Base-by-base conservation (phyloP, 2,888 invertebrate genomes). In the Sinopyrophorus schimmeli region DNA sequence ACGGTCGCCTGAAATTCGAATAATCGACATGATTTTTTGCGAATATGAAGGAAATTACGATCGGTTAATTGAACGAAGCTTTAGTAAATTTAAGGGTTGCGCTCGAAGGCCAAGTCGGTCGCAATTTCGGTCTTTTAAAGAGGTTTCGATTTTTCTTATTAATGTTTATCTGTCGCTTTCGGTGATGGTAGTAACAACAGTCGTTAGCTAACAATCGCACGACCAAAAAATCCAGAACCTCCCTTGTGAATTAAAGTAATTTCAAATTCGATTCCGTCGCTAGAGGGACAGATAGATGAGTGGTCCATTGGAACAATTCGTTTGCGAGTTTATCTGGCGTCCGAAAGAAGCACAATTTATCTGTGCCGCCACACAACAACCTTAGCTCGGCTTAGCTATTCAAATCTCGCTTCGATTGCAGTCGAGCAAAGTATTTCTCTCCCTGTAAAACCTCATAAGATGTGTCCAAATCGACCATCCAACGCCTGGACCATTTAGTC, bases 211-310 rank as follows among this genome's bases (percentile, higher is more conserved):
- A 54, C 55, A 56, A 56, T 58, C 65, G 64, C 61, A 64, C 59
- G 63, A 64, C 65, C 65, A 71, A 72, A 73, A 72, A 72, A 71
- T 71, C 71, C 70, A 62, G 68, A 67, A 67, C 68, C 71, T 74
- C 73, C 73, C 74, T 68, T 68, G 73, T 68, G 74, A 74, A 74
- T 74, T 74, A 74, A 74, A 74, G 72, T 73, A 73, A 74, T 74
- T 74, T 73, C 73, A 73, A 73, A 74, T 74, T 74, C 74, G 74
- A 74, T 73, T 73, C 72, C 71, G 70, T 69, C 71, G 70, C 70
- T 68, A 67, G 71, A 73, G 73, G 73, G 72, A 73, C 72, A 71
- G 72, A 72, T 71, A 73, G 72, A 74, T 74, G 72, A 73, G 72
- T 72, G 72, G 72, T 71, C 66, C 70, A 71, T 65, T 62, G 65